Evolutionary conservation across 2,797 vertebrate species (phyloP).

Genomic region (Rhincodon typus): DNA sequence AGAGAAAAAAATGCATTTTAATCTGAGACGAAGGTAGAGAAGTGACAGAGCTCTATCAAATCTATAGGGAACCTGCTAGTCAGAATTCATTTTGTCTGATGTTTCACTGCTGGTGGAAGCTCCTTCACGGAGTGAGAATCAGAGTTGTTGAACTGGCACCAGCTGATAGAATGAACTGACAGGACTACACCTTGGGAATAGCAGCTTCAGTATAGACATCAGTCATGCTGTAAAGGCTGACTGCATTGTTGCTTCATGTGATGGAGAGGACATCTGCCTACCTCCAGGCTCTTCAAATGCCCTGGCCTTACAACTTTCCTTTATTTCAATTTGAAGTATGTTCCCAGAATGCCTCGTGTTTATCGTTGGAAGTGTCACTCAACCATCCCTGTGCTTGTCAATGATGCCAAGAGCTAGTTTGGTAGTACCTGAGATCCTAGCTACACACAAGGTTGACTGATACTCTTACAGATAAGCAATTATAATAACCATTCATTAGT

Average conservation of each 20-base stretch:
- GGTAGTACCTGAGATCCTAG: neutral
- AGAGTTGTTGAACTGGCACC: slow-evolving; percentile 9
- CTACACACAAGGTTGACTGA: neutral
- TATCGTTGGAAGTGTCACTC: neutral
- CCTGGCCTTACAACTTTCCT: neutral
- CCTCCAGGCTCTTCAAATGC: neutral
- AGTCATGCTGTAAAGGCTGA: neutral
- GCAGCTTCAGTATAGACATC: neutral
- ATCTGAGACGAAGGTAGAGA: neutral
- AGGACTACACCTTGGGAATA: neutral
- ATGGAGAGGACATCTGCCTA: neutral
- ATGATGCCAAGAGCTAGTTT: neutral
- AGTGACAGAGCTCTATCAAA: neutral
- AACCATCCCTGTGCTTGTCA: neutral
- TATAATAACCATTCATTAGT: neutral
- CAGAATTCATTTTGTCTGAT: slow-evolving; percentile 3
- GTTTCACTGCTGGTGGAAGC: slow-evolving; percentile 11
- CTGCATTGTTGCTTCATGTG: neutral
- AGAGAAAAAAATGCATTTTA: neutral
- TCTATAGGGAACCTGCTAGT: neutral
- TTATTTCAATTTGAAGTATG: neutral
- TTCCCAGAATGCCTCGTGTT: neutral
- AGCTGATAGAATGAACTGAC: slow-evolving; percentile 6
- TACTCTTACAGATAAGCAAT: neutral
- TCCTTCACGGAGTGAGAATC: neutral